Conservation (phyloP, 2,888 invertebrate species). For the Drosophila subsilvestris region DNA sequence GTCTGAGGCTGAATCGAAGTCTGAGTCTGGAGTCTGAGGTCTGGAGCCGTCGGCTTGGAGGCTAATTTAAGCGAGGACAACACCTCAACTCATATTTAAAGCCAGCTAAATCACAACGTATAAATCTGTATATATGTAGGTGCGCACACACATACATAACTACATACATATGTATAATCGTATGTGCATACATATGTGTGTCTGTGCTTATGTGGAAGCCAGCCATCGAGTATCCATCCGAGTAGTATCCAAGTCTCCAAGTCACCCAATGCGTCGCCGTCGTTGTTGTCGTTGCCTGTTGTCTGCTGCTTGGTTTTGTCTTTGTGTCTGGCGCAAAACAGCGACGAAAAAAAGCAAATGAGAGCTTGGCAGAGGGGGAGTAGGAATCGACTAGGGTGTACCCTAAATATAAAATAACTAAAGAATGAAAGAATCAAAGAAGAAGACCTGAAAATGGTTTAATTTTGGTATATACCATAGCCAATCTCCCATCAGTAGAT, state of each 20-base stretch:
- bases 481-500: too few relatives aligned
- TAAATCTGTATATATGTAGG: background rate
- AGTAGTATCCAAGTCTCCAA: constrained; percentile 46
- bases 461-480: too few relatives aligned
- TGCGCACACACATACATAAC: too few relatives aligned
- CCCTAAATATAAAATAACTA: constrained; percentile 1
- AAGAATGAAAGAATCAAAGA: too few relatives aligned
- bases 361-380: background rate
- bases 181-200: background rate
- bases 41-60: constrained; percentile 12
- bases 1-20: constrained; percentile 52
- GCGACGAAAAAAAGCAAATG: constrained; percentile 34
- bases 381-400: constrained; percentile 7
- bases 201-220: constrained; percentile 51
- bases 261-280: constrained; percentile 72
- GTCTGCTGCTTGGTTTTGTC: constrained; percentile 63
- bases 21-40: constrained; percentile 21
- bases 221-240: constrained; percentile 33
- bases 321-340: constrained; percentile 80
- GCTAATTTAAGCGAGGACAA: constrained; percentile 82
- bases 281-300: constrained; percentile 53
- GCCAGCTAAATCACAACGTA: constrained; percentile 77
- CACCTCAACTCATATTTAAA: constrained; percentile 82
- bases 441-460: too few relatives aligned
- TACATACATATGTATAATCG: too few relatives aligned